A percentile compares a stretch with the other conserved stretches of the same genome.
phyloP scores from a whole-genome alignment of 2,113 vertebrate species.

The Apodemus speciosus region DNA sequence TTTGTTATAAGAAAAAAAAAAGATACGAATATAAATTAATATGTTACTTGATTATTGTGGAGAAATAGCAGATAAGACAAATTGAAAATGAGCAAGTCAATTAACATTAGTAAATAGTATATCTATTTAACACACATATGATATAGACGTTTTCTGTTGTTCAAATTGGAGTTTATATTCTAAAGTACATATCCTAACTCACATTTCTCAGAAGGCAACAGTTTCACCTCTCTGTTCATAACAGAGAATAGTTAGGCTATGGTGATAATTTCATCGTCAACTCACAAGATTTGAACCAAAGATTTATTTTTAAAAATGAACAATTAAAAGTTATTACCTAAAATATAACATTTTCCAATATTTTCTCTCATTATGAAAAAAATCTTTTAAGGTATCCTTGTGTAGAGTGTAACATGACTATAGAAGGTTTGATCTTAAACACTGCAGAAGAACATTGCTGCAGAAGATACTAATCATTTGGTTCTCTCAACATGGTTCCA shows the following conservation, averaged over 20 bases:
- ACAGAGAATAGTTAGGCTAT: not conserved
- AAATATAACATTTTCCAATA: not conserved
- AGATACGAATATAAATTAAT: not conserved
- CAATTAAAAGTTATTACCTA: not conserved
- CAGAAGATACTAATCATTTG: not conserved
- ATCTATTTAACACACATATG: not conserved
- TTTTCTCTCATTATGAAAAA: not conserved
- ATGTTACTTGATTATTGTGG: not conserved
- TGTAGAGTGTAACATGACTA: not conserved
- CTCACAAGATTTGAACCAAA: not conserved
- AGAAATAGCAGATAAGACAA: not conserved
- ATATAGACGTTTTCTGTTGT: not conserved
- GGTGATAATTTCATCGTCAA: not conserved
- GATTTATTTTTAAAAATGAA: not conserved
- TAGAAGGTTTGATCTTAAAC: not conserved
- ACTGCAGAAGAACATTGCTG: not conserved
- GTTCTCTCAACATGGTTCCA: not conserved
- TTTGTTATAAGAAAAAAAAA: not conserved
- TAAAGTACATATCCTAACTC: not conserved
- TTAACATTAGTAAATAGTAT: not conserved
- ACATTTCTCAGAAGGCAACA: not conserved
- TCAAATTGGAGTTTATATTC: not conserved
- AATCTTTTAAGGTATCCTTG: not conserved
- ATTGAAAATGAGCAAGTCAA: not conserved
- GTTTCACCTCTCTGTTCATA: not conserved